Evolutionary conservation across 2,888 invertebrate genomes (phyloP), one percentile per base, ranked within the genome.

Genomic region (Drosophila kambysellisi): DNA sequence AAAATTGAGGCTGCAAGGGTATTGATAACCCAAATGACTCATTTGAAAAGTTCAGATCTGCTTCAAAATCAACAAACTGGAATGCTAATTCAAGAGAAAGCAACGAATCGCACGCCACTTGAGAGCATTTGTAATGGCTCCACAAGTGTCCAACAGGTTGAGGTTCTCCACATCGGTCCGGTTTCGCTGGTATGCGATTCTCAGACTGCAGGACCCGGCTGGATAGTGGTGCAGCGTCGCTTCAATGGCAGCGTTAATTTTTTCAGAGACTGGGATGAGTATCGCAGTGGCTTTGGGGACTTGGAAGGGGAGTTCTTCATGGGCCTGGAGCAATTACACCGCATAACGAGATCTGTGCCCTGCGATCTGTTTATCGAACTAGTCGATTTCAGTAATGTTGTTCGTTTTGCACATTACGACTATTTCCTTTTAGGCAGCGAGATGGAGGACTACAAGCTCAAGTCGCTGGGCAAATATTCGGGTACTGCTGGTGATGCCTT

Each of bases 211-310:
- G 66, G 46, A 8, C 15, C 30, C 8, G 66, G 66, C 11, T 67
- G 66, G 66, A 9, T 12, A 6, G 53, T 67, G n/a, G 66, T 67
- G n/a, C 66, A 66, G 67, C 35, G n/a, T 12, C 67, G 66, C 17
- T 46, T 66, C 35, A 3, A 46, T 46, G 66, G 66, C 11, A n/a
- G 0, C 1, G 52, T 37, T n/a, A 0, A 46, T 15, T 66, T 66
- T 30, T 52, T 35, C 5, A 52, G 35, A 9, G 6, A n/a, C 12
- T 66, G 66, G 68, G 1, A 5, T 8, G 37, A 53, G 11, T 67
- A 68, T 30, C 32, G 52, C 25, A 5, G 32, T 1, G 66, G 66
- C 0, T 67, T 67, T 15, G 66, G 68, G 0, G 1, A 25, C 1
- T 37, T 67, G 6, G 4, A 39, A 0, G 53, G 37, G 11, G 68